Evolutionary conservation across 2,797 vertebrate species (phyloP).

Genomic region (Tenualosa thibaudeaui): DNA sequence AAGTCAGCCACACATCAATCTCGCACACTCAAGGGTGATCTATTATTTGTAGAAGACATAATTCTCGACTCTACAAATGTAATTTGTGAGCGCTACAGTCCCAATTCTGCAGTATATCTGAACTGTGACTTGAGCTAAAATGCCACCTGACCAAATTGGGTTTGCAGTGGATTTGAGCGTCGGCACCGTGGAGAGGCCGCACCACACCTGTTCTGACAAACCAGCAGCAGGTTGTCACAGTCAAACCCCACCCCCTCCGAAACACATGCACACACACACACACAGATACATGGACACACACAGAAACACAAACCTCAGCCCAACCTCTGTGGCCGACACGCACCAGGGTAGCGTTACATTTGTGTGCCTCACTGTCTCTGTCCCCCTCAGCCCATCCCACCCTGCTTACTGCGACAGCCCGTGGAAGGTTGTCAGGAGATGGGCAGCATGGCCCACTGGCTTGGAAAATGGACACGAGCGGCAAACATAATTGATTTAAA

Average conservation of each 20-base stretch:
- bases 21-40: background rate
- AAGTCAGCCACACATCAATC: background rate
- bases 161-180: background rate
- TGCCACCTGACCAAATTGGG: background rate
- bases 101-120: background rate
- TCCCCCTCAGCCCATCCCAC: background rate
- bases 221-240: constrained; percentile 18
- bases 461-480: constrained; percentile 48
- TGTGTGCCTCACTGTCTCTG: background rate
- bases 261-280: no score
- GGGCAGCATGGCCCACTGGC: constrained; percentile 41
- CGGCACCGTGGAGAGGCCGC: background rate
- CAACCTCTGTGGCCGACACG: background rate
- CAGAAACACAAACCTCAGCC: no score
- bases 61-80: constrained; percentile 15
- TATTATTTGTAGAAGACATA: constrained; percentile 15
- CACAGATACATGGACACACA: no score
- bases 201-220: background rate
- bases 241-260: background rate
- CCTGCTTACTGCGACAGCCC: constrained; percentile 18
- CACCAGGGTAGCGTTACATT: background rate
- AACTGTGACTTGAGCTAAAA: background rate
- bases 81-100: background rate
- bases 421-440: constrained; percentile 39
- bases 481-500: constrained; percentile 42